Base-by-base conservation (phyloP, 2,888 invertebrate species). In the Sepiola atlantica region DNA sequence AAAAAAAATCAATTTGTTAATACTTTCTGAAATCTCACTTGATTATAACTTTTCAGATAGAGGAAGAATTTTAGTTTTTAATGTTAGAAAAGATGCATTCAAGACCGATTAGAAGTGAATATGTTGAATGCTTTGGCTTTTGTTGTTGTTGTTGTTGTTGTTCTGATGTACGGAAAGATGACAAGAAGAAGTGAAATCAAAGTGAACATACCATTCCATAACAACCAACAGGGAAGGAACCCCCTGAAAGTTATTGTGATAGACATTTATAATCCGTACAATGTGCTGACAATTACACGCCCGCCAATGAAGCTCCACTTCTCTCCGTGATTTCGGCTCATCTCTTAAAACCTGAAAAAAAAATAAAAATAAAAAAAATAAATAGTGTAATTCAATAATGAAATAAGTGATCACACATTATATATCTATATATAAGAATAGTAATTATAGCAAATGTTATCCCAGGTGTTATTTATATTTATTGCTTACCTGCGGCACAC, bases 221-320 rank as follows among this genome's bases (percentile, higher is more conserved):
- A 99, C 98, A 90, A 99, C 99, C 18, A 99, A 98, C 4, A 99
- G 98, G 97, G 99, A 99, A 96, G 98, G 98, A 96, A 98, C 98
- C 21, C 98, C 96, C 94, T 96, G 96, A 95, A 99, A 99, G n/a
- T 98, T 98, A 97, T 99, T 99, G 97, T 99, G 99, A 97, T 99
- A 99, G 55, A 99, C 99, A 97, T 99, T 99, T 95, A 98, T 98
- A 91, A 98, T 98, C 97, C 98, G 98, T 18, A 99, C 99, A 96
- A 99, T 99, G 97, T 99, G 98, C 95, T 98, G 98, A 97, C 99
- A 99, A 28, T 98, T 98, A 55, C 96, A 98, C 0, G 98, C 99
- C 96, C 98, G 98, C 98, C 99, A 99, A 97, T 99, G 99, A 90
- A 99, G 98, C 96, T 99, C 99, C 24, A 99, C 99, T 97, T 99